A percentile compares a stretch with the other conserved stretches of the same genome.
Conservation (phyloP, 2,113 vertebrate genomes). For the Barbus barbus region DNA sequence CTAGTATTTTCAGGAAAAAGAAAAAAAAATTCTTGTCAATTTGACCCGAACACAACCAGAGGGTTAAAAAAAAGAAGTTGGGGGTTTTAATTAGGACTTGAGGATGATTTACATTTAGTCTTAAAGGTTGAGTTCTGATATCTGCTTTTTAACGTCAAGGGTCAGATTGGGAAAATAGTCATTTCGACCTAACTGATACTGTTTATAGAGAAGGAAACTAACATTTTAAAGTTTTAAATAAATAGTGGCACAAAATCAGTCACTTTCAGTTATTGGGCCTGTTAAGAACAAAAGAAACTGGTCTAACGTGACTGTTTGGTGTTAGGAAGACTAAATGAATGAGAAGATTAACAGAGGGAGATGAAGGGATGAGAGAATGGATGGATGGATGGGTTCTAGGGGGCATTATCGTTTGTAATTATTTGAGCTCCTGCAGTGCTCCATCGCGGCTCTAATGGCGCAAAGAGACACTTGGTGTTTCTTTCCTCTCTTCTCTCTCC, state of each 20-base stretch:
- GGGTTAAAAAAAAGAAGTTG: too few relatives aligned
- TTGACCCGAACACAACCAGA: too few relatives aligned
- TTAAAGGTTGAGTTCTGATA: background rate
- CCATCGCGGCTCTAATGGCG: slow-evolving; percentile 55
- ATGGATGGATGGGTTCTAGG: slow-evolving; percentile 5
- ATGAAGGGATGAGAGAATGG: background rate
- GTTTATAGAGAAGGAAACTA: background rate
- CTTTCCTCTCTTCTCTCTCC: slow-evolving; percentile 4
- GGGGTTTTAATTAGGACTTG: too few relatives aligned
- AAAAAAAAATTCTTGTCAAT: too few relatives aligned
- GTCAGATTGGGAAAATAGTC: background rate
- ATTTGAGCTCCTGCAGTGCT: slow-evolving; percentile 42
- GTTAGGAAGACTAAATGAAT: slow-evolving; percentile 40
- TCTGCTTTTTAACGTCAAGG: background rate
- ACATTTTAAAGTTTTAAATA: background rate
- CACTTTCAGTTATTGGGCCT: background rate
- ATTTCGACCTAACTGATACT: background rate
- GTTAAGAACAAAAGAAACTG: background rate
- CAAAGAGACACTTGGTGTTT: slow-evolving; percentile 39
- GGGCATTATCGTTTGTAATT: slow-evolving; percentile 48
- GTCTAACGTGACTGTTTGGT: slow-evolving; percentile 3
- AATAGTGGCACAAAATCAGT: too few relatives aligned
- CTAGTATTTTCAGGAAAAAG: too few relatives aligned
- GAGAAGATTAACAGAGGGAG: slow-evolving; percentile 29
- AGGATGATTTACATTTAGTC: too few relatives aligned